These are phyloP conservation scores for Marcusenius ussheri DNA, from an alignment of 2,113 vertebrate genomes.

Conservation along the genomic window DNA sequence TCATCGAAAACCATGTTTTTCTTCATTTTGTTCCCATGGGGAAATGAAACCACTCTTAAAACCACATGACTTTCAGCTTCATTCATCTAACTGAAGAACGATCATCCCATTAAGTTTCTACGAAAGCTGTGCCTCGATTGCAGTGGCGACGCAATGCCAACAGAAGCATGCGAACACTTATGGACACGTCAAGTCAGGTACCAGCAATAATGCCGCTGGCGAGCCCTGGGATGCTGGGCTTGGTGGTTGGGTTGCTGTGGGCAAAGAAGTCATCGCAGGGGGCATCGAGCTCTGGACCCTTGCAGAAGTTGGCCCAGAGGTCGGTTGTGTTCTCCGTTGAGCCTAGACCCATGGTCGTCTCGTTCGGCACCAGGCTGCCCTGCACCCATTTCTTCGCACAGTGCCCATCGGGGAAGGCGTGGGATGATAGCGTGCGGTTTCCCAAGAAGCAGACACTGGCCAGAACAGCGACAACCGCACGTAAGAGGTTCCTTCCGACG, in stretches of 20 bases:
- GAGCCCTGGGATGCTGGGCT: slow-evolving; percentile 74
- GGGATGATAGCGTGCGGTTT: slow-evolving; percentile 70
- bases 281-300: slow-evolving; percentile 51
- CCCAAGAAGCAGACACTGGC: slow-evolving; percentile 79
- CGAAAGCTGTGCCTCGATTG: neutral
- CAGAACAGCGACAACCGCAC: neutral
- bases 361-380: slow-evolving; percentile 26
- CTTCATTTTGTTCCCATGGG: neutral
- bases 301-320: slow-evolving; percentile 67
- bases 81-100: neutral
- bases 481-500: neutral
- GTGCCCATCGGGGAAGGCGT: slow-evolving; percentile 43
- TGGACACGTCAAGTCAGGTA: slow-evolving; percentile 28
- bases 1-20: neutral
- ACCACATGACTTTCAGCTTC: neutral
- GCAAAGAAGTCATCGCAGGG: slow-evolving; percentile 74
- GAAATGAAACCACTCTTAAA: neutral
- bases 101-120: neutral
- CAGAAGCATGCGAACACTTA: neutral
- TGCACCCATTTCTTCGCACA: slow-evolving; percentile 56
- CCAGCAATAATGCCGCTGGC: slow-evolving; percentile 72
- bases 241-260: slow-evolving; percentile 64
- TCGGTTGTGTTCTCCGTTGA: slow-evolving; percentile 47
- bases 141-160: neutral
- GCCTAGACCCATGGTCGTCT: neutral